Evolutionary conservation across 2,113 vertebrate genomes (phyloP).

Genomic region (Megalops atlanticus): DNA sequence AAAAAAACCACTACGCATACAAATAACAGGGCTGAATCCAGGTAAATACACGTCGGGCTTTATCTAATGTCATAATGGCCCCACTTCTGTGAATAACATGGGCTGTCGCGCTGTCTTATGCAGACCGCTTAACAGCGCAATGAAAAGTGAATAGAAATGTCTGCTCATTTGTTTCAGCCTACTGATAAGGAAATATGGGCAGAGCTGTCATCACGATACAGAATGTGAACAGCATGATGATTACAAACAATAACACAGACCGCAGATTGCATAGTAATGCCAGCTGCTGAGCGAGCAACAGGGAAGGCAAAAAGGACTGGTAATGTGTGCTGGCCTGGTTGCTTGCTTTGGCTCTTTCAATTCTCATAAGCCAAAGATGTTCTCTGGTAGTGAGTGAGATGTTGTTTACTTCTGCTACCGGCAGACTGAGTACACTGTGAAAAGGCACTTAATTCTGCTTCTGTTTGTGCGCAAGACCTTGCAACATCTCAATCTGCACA

Average conservation of each 20-base stretch:
- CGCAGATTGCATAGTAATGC: background rate
- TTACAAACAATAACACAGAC: constrained; percentile 7
- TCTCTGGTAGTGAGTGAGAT: background rate
- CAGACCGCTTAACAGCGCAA: background rate
- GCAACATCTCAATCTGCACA: background rate
- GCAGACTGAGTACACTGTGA: background rate
- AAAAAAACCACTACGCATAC: background rate
- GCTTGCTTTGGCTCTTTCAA: background rate
- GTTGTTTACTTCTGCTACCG: background rate
- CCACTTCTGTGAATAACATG: background rate
- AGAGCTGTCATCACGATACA: background rate
- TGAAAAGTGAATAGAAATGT: background rate
- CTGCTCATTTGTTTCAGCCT: background rate
- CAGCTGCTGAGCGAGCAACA: background rate
- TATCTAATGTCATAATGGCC: background rate
- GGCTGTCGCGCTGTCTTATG: background rate
- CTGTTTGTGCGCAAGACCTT: background rate
- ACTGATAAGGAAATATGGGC: background rate
- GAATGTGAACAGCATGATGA: background rate
- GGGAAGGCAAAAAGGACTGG: background rate
- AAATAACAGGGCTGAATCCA: background rate
- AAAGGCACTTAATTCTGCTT: background rate
- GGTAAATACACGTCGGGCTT: background rate
- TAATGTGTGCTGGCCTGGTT: background rate
- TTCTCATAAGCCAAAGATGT: background rate